Evolutionary conservation across 2,113 vertebrate genomes (phyloP).

Genomic region (Peromyscus polionotus): DNA sequence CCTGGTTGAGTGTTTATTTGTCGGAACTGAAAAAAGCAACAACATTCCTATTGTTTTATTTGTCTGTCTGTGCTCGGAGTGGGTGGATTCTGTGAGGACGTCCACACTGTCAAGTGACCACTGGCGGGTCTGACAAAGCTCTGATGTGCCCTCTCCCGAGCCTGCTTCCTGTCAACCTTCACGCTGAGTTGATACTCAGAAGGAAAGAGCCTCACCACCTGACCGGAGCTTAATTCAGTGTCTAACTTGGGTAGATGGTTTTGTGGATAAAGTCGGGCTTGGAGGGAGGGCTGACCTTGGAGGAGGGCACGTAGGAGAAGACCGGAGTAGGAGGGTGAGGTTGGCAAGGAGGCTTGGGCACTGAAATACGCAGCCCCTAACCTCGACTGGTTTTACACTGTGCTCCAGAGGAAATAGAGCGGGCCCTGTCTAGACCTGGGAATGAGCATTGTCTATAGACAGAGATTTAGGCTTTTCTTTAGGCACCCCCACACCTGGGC

Average conservation of each 20-base stretch:
- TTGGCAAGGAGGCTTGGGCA: not conserved
- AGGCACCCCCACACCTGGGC: not conserved
- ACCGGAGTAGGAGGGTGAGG: not conserved
- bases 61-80: not conserved
- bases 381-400: not conserved
- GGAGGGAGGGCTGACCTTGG: not conserved
- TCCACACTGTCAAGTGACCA: not conserved
- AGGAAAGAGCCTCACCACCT: not conserved
- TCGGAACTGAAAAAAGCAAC: not conserved
- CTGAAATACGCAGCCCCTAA: not conserved
- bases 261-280: not conserved
- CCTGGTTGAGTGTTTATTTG: not conserved
- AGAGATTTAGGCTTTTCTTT: not conserved
- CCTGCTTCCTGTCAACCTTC: not conserved
- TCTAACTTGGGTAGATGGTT: not conserved
- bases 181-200: not conserved
- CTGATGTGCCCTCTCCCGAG: not conserved
- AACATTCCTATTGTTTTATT: not conserved
- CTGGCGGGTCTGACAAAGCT: not conserved
- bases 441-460: not conserved
- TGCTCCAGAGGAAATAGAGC: not conserved
- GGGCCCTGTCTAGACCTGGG: fast-evolving
- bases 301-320: not conserved
- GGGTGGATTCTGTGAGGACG: not conserved
- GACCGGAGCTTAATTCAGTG: not conserved